These are phyloP conservation scores for Chunga burmeisteri DNA, from an alignment of 2,113 vertebrate species.

Conservation along the genomic window DNA sequence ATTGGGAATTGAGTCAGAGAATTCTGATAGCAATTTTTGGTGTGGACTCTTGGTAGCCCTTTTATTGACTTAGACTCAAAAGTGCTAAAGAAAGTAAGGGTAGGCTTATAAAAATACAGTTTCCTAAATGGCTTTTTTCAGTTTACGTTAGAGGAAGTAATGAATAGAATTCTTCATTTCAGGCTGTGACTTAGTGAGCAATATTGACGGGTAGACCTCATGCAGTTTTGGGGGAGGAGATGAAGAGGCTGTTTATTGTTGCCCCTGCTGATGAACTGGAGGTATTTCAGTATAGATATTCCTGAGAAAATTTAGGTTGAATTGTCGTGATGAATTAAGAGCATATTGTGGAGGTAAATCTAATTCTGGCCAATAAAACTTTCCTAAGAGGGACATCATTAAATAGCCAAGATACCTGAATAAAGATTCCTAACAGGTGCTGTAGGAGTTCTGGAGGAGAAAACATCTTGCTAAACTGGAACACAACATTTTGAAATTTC, in stretches of 20 bases:
- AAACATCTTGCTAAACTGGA: background rate
- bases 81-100: background rate
- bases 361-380: background rate
- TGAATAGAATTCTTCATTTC: background rate
- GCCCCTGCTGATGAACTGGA: background rate
- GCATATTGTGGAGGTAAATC: background rate
- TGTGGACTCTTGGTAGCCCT: background rate
- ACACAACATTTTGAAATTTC: background rate
- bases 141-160: background rate
- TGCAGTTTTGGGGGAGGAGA: rapidly evolving
- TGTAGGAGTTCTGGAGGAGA: background rate
- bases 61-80: background rate
- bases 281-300: background rate
- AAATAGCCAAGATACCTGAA: background rate
- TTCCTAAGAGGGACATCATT: background rate
- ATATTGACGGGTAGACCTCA: background rate
- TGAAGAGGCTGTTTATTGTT: background rate
- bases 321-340: background rate
- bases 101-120: background rate
- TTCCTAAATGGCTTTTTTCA: background rate
- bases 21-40: background rate
- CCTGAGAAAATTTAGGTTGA: background rate
- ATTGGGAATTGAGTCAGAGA: background rate
- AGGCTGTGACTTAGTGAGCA: background rate
- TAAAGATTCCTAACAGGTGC: background rate